These are phyloP conservation scores for Congeria kusceri DNA, from an alignment of 2,888 invertebrate species.

Conservation along the genomic window DNA sequence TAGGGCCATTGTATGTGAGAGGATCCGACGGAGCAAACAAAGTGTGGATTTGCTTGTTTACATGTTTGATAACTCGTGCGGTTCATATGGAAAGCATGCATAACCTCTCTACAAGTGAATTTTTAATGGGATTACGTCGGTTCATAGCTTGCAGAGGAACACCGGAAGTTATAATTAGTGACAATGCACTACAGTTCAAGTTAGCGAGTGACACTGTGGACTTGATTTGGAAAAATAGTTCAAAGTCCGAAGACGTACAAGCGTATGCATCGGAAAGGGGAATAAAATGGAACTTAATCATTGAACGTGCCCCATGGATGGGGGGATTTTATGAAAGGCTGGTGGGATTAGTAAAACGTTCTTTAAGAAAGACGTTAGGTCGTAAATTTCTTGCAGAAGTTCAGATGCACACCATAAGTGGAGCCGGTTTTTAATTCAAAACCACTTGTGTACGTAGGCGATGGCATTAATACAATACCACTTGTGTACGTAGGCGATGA, in stretches of 20 bases:
- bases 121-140: slow-evolving; percentile 24
- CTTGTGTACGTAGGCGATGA: slow-evolving; percentile 17
- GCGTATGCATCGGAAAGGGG: slow-evolving; percentile 26
- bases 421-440: slow-evolving; percentile 37
- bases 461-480: neutral
- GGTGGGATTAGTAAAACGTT: slow-evolving; percentile 40
- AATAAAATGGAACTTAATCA: slow-evolving; percentile 32
- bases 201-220: slow-evolving; percentile 26
- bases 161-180: slow-evolving; percentile 14
- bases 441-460: slow-evolving; percentile 27
- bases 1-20: slow-evolving; percentile 37
- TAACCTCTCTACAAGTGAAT: slow-evolving; percentile 23
- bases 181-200: slow-evolving; percentile 40
- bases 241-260: slow-evolving; percentile 14
- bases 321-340: slow-evolving; percentile 50
- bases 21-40: slow-evolving; percentile 13
- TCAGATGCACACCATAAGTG: slow-evolving; percentile 39
- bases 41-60: slow-evolving; percentile 48
- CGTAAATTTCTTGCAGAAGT: slow-evolving; percentile 16
- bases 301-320: slow-evolving; percentile 50
- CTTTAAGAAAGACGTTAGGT: slow-evolving; percentile 41
- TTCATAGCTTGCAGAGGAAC: slow-evolving; percentile 23
- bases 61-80: slow-evolving; percentile 25
- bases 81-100: slow-evolving; percentile 25
- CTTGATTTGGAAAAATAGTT: slow-evolving; percentile 4